These are phyloP conservation scores for Probosciger aterrimus DNA, from an alignment of 2,113 vertebrate species.

Conservation along the genomic window DNA sequence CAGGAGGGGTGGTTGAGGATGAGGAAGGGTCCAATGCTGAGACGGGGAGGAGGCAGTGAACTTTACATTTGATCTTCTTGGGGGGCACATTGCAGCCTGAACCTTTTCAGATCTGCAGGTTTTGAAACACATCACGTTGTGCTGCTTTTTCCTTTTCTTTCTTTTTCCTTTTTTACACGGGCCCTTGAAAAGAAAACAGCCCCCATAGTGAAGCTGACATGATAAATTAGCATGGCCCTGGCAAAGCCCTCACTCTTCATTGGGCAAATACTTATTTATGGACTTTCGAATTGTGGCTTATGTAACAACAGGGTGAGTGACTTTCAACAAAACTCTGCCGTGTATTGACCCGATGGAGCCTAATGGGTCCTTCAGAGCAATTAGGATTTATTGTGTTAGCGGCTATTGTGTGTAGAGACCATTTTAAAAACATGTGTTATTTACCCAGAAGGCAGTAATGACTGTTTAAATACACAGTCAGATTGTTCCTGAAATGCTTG, in stretches of 20 bases:
- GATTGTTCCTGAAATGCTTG: slow-evolving; percentile 19
- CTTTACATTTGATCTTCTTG: background rate
- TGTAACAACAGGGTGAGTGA: slow-evolving; percentile 39
- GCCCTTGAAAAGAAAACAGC: slow-evolving; percentile 38
- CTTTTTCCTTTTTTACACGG: background rate
- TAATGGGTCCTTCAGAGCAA: slow-evolving; percentile 73
- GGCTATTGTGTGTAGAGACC: slow-evolving; percentile 51
- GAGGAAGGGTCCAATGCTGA: background rate
- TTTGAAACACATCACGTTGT: background rate
- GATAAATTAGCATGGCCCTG: slow-evolving; percentile 59
- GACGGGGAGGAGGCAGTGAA: background rate
- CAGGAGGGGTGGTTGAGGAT: background rate
- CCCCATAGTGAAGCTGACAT: slow-evolving; percentile 33
- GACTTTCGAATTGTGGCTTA: slow-evolving; percentile 46
- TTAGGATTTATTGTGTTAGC: slow-evolving; percentile 64
- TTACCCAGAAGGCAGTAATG: slow-evolving; percentile 66
- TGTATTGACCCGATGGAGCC: slow-evolving; percentile 60
- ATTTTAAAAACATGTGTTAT: slow-evolving; percentile 61
- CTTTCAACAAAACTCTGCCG: slow-evolving; percentile 4
- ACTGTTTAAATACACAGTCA: slow-evolving; percentile 55
- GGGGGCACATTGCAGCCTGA: background rate
- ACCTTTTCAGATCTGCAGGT: background rate
- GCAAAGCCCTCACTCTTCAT: slow-evolving; percentile 45
- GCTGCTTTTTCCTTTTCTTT: background rate
- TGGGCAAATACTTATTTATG: slow-evolving; percentile 63